Evolutionary conservation across 2,888 invertebrate genomes (phyloP), one percentile per base, ranked within the genome.

Genomic region (Microctonus hyperodae): DNA sequence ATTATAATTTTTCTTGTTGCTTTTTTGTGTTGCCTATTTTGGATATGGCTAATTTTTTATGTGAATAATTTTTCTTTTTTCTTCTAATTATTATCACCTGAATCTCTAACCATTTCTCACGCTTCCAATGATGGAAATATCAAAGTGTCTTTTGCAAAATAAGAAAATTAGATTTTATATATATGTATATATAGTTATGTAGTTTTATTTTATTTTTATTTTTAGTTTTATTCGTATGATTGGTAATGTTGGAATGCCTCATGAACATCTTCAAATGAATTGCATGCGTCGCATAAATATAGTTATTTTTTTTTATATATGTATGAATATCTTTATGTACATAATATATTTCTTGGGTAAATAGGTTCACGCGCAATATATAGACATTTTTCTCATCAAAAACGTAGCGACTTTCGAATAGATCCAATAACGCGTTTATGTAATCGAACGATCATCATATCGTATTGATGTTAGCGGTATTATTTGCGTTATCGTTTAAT

Each of bases 401-500:
- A 44, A 6, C 44, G 44, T 44, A 44, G 44, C 44, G 16, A 44
- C 55, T 44, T 56, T 55, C 44, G 56, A 64, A 55, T n/a, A 16
- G 31, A 56, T 28, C 13, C 40, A 28, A 56, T 56, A 44, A 64
- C 56, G 44, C 16, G 55, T 55, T 61, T 64, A 48, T 33, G 56
- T 31, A 64, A 64, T 64, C 53, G 22, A 23, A 56, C 44, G 55
- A 64, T 64, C 56, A 64, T 56, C 61, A 28, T 28, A 28, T 28
- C 3, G 3, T 31, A 57, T 51, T 61, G 20, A 40, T 51, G 33
- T 50, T 20, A 50, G 20, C 33, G 40, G 20, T 51, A 62, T 62
- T 63, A 48, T 16, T 16, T 44, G 44, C 28, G 25, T 64, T 56
- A 64, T 64, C 63, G 63, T 28, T 40, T 53, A 35, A 13, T 22